Base-by-base conservation (phyloP, 2,113 vertebrate genomes). In the Pogonocichla stellata region DNA sequence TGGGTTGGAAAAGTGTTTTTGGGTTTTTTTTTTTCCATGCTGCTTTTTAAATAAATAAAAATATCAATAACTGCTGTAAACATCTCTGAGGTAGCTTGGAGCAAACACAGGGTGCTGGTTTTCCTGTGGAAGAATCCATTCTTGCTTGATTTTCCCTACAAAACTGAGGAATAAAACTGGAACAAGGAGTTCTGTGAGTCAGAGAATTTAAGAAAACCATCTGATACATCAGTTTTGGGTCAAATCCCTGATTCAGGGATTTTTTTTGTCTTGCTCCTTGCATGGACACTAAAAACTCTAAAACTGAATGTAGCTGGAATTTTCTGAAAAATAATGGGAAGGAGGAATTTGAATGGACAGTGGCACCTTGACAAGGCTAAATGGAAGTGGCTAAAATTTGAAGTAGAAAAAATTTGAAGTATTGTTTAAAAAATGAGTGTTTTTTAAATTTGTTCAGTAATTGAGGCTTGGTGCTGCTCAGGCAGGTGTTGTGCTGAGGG, bases 361-460 rank as follows among this genome's bases (percentile, higher is more conserved):
- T 24, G 45, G 40, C 40, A 28, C 45, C 54, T 56, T 48, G 9
- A 40, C 40, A 42, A 62, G 22, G 58, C 22, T 43, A 9, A 70
- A 24, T 29, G n/a, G 47, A 54, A 64, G 14, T 28, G 48, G 14
- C 48, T 56, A 19, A 65, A 51, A 48, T n/a, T 29, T 43, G 45
- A 75, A 34, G 28, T 80, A 36, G 36, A 36, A 36, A 36, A 36
- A 36, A 36, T 36, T 8, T 36, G 36, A 36, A 36, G 38, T 38
- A 8, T 5, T 71, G 13, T 15, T 71, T 5, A 5, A 45, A 57
- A 79, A 89, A 19, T 8, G 0, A n/a, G 0, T 15, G 0, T 1
- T 31, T 53, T 47, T 60, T 81, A 71, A 19, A 19, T 8, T 71
- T 80, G 16, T 43, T 75, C 17, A 17, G 5, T 62, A 42, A 10